phyloP scores from a whole-genome alignment of 2,797 vertebrate genomes.

The Clangula hyemalis region DNA sequence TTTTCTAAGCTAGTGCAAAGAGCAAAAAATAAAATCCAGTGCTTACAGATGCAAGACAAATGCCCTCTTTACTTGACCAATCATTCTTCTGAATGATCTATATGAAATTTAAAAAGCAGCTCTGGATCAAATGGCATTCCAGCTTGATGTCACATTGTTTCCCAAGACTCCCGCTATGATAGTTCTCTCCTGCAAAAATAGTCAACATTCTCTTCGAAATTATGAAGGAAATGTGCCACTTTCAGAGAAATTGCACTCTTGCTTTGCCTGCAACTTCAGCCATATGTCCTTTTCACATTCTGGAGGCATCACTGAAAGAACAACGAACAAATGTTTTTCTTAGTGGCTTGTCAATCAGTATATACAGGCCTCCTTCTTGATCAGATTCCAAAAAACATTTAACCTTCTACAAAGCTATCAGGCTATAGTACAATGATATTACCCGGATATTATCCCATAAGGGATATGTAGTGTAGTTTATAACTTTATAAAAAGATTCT shows the following conservation, averaged over 20 bases:
- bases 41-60: background rate
- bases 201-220: background rate
- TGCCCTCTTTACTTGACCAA: background rate
- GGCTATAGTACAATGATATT: background rate
- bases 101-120: background rate
- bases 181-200: background rate
- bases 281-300: background rate
- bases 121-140: background rate
- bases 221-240: background rate
- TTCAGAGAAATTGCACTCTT: background rate
- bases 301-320: background rate
- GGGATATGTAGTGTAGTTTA: background rate
- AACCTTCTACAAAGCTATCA: background rate
- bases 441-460: background rate
- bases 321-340: background rate
- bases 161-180: background rate
- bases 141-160: background rate
- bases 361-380: background rate
- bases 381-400: background rate
- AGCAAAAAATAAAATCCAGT: background rate
- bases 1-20: background rate
- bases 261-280: background rate
- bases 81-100: background rate
- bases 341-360: background rate
- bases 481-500: background rate